These are phyloP conservation scores for Rhegmatorhina hoffmannsi DNA, from an alignment of 2,113 vertebrate genomes.

Conservation along the genomic window DNA sequence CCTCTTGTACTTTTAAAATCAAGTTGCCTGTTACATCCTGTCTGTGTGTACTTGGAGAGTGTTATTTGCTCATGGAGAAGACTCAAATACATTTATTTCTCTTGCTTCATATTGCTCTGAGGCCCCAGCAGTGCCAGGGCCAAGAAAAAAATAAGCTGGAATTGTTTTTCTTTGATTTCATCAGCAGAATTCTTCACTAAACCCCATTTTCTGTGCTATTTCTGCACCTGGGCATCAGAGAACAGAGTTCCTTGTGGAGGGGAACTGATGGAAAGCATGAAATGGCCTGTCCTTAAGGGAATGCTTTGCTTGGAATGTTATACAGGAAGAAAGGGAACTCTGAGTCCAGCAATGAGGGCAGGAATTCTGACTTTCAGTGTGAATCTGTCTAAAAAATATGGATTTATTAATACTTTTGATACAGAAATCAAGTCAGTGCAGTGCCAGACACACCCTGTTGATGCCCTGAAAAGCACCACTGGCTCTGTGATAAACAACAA, in stretches of 20 bases:
- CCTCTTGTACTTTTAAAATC: not conserved
- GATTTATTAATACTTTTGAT: not conserved
- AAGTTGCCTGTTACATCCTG: not conserved
- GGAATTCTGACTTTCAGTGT: not conserved
- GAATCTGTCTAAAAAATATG: not conserved
- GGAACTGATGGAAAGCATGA: not conserved
- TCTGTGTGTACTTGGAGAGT: not conserved
- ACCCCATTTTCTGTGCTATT: not conserved
- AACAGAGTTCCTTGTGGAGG: not conserved
- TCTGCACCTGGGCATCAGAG: not conserved
- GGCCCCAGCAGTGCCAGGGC: not conserved
- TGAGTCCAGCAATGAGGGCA: not conserved
- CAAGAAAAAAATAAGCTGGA: not conserved
- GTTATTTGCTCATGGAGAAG: accelerated
- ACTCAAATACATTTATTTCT: not conserved
- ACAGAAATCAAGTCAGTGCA: not conserved
- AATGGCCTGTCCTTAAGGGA: not conserved
- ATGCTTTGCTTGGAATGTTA: too few species aligned
- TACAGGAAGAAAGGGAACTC: not conserved
- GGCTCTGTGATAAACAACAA: not conserved
- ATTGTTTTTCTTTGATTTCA: not conserved
- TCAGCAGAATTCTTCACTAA: not conserved
- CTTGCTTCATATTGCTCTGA: not conserved
- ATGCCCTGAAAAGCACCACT: not conserved
- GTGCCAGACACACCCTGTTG: not conserved